Base-by-base conservation (phyloP, 2,113 vertebrate genomes). In the Apteryx mantelli region DNA sequence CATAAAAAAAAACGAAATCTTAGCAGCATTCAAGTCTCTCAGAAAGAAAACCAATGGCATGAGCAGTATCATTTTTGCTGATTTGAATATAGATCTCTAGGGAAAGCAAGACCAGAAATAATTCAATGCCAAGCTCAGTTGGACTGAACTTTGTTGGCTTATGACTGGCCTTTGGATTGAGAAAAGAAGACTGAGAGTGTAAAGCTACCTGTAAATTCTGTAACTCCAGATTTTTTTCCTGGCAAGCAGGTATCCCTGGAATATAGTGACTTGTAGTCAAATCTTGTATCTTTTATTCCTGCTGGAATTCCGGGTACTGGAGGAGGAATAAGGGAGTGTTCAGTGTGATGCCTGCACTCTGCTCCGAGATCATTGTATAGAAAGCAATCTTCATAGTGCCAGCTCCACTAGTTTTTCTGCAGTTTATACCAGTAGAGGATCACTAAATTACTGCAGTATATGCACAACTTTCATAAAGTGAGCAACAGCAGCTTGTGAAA, bases 371-470 rank as follows among this genome's bases (percentile, higher is more conserved):
- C 86, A 70, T 52, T 63, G 70, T 46, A 60, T 32, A 55, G 80
- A 50, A 36, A 21, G 40, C 44, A 60, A 42, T 22, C 60, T 26
- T 50, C 79, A 6, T 66, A 17, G 34, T 5, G n/a, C 38, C 38
- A 14, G 1, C 48, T 82, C 44, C 60, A 52, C 60, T 44, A 20
- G 28, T 28, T 44, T 19, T 34, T 55, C 61, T 42, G 56, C 7
- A 1, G 25, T 32, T 63, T 3, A 10, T 3, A 48, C 30, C 19
- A 3, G 26, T 13, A 1, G 21, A 26, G 4, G 6, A 11, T 48
- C 40, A 14, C 48, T 60, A 30, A 50, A 55, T 53, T 58, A 13
- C 22, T 36, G 4, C 48, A 42, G 19, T 3, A 6, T 8, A 5
- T 4, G 11, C 70, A 66, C 46, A 40, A 1, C 11, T 82, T 38